Evolutionary conservation across 2,888 invertebrate species (phyloP).

Genomic region (Leptinotarsa juncta): DNA sequence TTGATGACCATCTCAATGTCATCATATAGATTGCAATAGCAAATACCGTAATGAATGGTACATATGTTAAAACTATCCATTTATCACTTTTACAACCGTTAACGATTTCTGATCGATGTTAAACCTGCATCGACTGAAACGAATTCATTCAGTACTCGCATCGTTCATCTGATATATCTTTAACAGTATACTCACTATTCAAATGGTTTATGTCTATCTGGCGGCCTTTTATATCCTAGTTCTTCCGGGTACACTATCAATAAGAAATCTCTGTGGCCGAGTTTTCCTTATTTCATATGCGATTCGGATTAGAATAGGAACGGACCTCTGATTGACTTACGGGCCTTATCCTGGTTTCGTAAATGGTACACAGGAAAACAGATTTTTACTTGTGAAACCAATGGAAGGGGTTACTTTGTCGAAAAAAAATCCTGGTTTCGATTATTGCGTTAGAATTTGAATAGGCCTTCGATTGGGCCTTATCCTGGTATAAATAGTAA

Average conservation of each 20-base stretch:
- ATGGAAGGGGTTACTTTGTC: too few relatives aligned
- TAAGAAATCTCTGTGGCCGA: slow-evolving; percentile 37
- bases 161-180: slow-evolving; percentile 5
- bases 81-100: background rate
- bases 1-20: background rate
- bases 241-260: slow-evolving; percentile 43
- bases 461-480: too few relatives aligned
- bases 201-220: slow-evolving; percentile 41
- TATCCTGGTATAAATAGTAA: too few relatives aligned
- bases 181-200: slow-evolving; percentile 42
- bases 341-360: background rate
- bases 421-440: too few relatives aligned
- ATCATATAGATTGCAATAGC: background rate
- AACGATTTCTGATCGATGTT: background rate
- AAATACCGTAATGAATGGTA: background rate
- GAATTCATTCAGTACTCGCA: slow-evolving; percentile 1
- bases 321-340: background rate
- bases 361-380: background rate
- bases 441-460: too few relatives aligned
- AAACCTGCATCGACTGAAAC: background rate
- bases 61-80: background rate
- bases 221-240: slow-evolving; percentile 39
- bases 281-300: slow-evolving; percentile 35
- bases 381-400: too few relatives aligned
- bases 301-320: slow-evolving; percentile 24